phyloP scores from a whole-genome alignment of 2,888 invertebrate species.

The Aleiodes alternator region DNA sequence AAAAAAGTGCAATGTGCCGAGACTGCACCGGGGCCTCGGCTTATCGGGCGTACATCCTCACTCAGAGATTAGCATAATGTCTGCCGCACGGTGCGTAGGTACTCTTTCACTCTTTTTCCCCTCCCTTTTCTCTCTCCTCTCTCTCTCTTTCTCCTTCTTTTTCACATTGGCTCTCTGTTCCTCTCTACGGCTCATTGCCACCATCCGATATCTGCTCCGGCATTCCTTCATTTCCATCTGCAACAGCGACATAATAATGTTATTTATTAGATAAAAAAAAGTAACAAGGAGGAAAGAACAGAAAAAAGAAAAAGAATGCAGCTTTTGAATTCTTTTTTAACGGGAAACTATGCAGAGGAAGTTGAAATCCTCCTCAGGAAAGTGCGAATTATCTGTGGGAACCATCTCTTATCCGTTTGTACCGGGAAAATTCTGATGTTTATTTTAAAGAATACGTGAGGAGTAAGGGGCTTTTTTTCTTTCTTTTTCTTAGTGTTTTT shows the following conservation, averaged over 20 bases:
- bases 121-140: conserved; percentile 29
- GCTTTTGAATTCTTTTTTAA: not conserved
- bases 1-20: conserved; percentile 39
- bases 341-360: conserved; percentile 46
- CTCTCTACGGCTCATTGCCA: conserved; percentile 34
- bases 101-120: conserved; percentile 30
- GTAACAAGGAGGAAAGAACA: not conserved
- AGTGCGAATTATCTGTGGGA: conserved; percentile 57
- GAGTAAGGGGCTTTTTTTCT: not conserved
- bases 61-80: conserved; percentile 74
- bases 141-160: conserved; percentile 19
- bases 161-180: not conserved
- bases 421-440: conserved; percentile 7
- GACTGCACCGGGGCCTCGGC: conserved; percentile 56
- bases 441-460: not conserved
- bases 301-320: not conserved
- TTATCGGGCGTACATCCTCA: conserved; percentile 74
- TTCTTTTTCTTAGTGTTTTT: too few species aligned
- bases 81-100: conserved; percentile 63
- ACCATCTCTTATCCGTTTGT: conserved; percentile 49
- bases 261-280: conserved; percentile 39
- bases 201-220: conserved; percentile 39
- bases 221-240: conserved; percentile 43
- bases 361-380: conserved; percentile 49
- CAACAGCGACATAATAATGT: conserved; percentile 42